phyloP scores from a whole-genome alignment of 2,888 invertebrate genomes.

The Drosophila yooni region DNA sequence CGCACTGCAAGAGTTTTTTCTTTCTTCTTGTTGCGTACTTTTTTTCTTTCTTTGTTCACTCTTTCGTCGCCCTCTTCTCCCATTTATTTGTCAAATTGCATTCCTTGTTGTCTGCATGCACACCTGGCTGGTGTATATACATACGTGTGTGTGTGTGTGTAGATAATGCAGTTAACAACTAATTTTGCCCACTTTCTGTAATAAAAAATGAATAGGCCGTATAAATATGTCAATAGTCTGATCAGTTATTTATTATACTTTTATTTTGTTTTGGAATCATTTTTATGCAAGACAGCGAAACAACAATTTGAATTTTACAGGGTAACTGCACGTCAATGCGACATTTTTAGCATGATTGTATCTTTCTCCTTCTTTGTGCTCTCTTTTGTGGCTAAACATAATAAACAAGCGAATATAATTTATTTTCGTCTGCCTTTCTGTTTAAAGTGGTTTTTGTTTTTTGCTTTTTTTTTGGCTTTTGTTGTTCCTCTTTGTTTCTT shows the following conservation, averaged over 20 bases:
- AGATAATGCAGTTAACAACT: background rate
- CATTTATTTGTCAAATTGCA: constrained; percentile 39
- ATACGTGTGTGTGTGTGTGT: background rate
- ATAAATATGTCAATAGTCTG: background rate
- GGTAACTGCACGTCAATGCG: constrained; percentile 8
- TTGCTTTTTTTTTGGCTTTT: constrained; percentile 20
- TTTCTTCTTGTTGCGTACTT: background rate
- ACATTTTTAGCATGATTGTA: constrained; percentile 5
- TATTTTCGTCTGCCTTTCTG: constrained; percentile 55
- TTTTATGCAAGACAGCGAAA: background rate
- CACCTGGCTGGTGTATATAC: background rate
- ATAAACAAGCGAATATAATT: constrained; percentile 59
- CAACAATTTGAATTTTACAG: background rate
- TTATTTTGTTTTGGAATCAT: background rate
- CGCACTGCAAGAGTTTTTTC: background rate
- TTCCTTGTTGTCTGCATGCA: constrained; percentile 25
- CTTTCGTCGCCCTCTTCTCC: background rate
- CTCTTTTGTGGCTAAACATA: constrained; percentile 21
- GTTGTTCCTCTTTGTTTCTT: constrained; percentile 2
- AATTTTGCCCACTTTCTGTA: background rate
- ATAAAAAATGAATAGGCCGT: background rate
- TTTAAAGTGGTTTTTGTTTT: constrained; percentile 15
- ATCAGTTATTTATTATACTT: background rate
- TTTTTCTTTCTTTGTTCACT: constrained; percentile 6
- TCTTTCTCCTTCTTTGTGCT: constrained; percentile 8